Evolutionary conservation across 2,888 invertebrate species (phyloP).

Genomic region (Hipparchia semele): DNA sequence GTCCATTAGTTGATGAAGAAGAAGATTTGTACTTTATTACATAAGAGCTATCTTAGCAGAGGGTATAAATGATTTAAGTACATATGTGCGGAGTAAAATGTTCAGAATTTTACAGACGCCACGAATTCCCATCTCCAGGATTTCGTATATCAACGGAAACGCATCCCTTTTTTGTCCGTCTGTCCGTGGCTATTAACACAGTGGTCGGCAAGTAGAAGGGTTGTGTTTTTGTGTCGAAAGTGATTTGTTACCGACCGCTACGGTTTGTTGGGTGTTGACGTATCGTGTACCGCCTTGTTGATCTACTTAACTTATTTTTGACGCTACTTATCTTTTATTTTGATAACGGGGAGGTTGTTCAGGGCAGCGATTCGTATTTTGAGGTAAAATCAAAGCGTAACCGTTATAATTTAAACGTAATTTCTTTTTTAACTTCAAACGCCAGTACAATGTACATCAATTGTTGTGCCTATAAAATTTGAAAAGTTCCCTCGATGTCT

Average conservation of each 20-base stretch:
- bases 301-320: constrained; percentile 30
- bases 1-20: too few species aligned
- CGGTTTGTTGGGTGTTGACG: constrained; percentile 30
- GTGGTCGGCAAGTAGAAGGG: constrained; percentile 44
- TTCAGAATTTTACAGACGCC: too few species aligned
- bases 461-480: too few species aligned
- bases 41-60: too few species aligned
- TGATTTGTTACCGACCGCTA: constrained; percentile 43
- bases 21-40: too few species aligned
- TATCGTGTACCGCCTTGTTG: constrained; percentile 30
- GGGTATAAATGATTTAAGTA: too few species aligned
- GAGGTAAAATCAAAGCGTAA: too few species aligned
- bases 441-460: too few species aligned
- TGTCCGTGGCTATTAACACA: constrained; percentile 60
- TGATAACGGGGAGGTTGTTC: not conserved
- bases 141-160: not conserved
- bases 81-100: too few species aligned
- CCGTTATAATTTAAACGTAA: too few species aligned
- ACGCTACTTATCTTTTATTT: constrained; percentile 16
- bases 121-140: not conserved
- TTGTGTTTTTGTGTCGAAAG: constrained; percentile 46
- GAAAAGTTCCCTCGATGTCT: too few species aligned
- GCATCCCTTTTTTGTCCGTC: constrained; percentile 54
- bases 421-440: too few species aligned
- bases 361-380: not conserved